These are phyloP conservation scores for Synergus umbraculus DNA, from an alignment of 2,888 invertebrate genomes.

Conservation along the genomic window DNA sequence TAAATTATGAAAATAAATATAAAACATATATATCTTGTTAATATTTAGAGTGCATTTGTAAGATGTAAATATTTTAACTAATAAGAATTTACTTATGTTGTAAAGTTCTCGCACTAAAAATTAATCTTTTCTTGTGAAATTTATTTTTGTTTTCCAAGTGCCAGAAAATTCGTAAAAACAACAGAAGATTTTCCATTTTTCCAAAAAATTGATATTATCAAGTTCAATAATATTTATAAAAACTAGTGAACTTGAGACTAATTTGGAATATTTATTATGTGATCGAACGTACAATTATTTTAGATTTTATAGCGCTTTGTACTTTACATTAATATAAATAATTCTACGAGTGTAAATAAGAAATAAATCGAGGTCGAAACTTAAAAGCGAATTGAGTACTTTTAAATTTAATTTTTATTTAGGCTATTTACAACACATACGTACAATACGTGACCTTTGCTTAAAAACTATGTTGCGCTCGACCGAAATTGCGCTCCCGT, in stretches of 20 bases:
- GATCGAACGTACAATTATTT: slow-evolving; percentile 26
- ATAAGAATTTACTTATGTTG: neutral
- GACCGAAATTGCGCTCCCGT: slow-evolving; percentile 67
- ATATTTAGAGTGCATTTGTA: neutral
- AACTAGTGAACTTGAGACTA: slow-evolving; percentile 1
- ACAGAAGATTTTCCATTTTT: neutral
- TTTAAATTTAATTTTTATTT: slow-evolving; percentile 77
- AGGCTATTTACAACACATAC: slow-evolving; percentile 77
- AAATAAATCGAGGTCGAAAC: neutral
- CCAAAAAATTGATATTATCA: neutral
- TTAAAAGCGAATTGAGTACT: slow-evolving; percentile 55
- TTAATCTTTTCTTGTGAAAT: neutral
- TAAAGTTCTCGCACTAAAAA: neutral
- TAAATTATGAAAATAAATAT: neutral
- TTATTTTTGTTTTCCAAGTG: neutral
- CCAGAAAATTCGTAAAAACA: neutral
- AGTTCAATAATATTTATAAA: neutral
- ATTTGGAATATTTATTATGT: slow-evolving; percentile 25
- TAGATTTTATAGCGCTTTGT: slow-evolving; percentile 33
- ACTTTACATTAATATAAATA: slow-evolving; percentile 29
- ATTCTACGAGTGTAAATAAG: slow-evolving; percentile 21
- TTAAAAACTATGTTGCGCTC: slow-evolving; percentile 72
- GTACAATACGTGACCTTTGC: slow-evolving; percentile 76
- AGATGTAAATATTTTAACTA: neutral
- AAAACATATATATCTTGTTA: neutral